Percentiles rank a stretch among this genome's conserved stretches.
Conservation (phyloP, 2,888 invertebrate species). For the Nesidiocoris tenuis region DNA sequence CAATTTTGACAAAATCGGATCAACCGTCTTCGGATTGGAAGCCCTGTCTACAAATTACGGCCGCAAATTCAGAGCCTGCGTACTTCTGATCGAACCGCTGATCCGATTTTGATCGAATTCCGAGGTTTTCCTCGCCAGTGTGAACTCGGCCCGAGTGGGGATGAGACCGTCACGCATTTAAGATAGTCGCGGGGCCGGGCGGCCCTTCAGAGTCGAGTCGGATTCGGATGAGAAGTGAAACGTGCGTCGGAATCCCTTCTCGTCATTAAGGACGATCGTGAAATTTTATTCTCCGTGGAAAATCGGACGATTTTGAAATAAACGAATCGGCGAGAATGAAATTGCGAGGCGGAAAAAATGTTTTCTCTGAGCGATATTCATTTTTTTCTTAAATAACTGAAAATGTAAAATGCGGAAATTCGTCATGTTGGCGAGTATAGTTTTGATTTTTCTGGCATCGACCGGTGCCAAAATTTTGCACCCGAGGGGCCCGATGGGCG, state of each 20-base stretch:
- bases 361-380: background rate
- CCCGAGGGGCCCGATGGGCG: constrained; percentile 12
- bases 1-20: too few relatives aligned
- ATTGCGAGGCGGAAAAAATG: too few relatives aligned
- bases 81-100: too few relatives aligned
- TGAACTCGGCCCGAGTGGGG: background rate
- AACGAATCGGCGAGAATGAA: too few relatives aligned
- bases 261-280: background rate
- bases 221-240: background rate
- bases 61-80: too few relatives aligned
- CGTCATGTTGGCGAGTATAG: background rate
- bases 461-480: background rate
- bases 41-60: too few relatives aligned
- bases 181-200: background rate
- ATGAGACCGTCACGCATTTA: background rate
- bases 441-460: background rate
- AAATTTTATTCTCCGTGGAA: too few relatives aligned
- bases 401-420: background rate
- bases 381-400: background rate
- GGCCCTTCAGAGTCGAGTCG: background rate
- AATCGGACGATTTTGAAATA: too few relatives aligned
- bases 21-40: too few relatives aligned
- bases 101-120: too few relatives aligned
- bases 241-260: background rate
- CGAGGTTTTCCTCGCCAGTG: background rate